phyloP scores from a whole-genome alignment of 2,113 vertebrate species.

The Chlorocebus sabaeus region DNA sequence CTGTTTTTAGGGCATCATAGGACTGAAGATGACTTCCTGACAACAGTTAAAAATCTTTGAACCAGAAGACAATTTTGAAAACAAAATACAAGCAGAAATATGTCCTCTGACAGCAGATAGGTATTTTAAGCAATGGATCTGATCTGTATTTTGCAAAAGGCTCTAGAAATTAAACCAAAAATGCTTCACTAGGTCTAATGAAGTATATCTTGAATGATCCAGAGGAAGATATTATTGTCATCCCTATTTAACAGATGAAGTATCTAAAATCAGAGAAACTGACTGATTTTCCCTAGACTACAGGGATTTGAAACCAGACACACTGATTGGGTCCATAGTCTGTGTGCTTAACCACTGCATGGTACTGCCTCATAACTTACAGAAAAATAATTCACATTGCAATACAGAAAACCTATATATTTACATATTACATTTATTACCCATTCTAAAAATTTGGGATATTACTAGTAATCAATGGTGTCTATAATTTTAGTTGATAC shows the following conservation, averaged over 20 bases:
- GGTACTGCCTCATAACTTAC: not conserved
- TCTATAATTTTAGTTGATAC: not conserved
- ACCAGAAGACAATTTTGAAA: slow-evolving; percentile 17
- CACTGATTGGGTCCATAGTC: not conserved
- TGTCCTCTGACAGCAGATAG: not conserved
- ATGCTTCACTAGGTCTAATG: not conserved
- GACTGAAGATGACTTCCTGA: not conserved
- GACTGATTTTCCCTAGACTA: not conserved
- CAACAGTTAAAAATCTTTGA: not conserved
- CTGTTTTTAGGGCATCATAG: not conserved
- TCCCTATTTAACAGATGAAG: not conserved
- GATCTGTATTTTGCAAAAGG: not conserved
- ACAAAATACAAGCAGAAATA: not conserved
- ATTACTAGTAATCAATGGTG: not conserved
- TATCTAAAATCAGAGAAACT: not conserved
- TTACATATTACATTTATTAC: not conserved
- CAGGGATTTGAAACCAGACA: not conserved
- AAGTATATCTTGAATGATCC: not conserved
- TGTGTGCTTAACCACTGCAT: not conserved
- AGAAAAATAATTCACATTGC: not conserved
- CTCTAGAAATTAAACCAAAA: slow-evolving; percentile 19
- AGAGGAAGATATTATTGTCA: not conserved
- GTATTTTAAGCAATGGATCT: not conserved
- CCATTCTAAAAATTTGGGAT: not conserved
- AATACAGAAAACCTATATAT: not conserved